These are phyloP conservation scores for Papilio demoleus DNA, from an alignment of 2,888 invertebrate genomes.

Conservation along the genomic window DNA sequence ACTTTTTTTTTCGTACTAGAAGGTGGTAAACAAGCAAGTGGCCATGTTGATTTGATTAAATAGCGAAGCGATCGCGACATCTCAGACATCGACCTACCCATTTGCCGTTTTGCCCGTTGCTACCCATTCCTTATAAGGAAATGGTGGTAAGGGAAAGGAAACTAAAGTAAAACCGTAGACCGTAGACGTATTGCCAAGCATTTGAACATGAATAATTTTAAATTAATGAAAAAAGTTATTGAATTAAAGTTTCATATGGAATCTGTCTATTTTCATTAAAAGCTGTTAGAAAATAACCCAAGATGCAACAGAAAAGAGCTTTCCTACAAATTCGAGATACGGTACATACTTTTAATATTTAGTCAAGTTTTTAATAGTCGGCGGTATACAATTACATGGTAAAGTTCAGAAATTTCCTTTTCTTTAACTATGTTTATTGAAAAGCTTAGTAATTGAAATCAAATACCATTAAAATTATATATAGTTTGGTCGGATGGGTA, in stretches of 20 bases:
- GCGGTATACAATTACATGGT: neutral
- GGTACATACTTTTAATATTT: slow-evolving; percentile 13
- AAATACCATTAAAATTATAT: neutral
- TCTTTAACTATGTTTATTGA: neutral
- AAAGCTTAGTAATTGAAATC: neutral
- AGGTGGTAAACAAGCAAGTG: no score
- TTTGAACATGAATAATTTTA: neutral
- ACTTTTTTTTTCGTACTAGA: no score
- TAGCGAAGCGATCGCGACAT: no score
- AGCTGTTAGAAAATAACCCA: slow-evolving; percentile 1
- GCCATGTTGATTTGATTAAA: no score
- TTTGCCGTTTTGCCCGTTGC: no score
- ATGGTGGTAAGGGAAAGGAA: no score
- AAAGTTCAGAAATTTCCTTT: neutral
- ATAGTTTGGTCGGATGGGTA: neutral
- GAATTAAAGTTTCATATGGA: neutral
- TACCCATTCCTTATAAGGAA: no score
- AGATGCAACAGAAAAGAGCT: slow-evolving; percentile 26
- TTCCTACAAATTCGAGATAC: slow-evolving; percentile 19
- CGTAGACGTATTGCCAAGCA: neutral
- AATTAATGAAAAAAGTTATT: neutral
- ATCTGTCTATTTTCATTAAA: slow-evolving; percentile 11
- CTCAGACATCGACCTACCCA: no score
- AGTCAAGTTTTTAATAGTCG: slow-evolving; percentile 20
- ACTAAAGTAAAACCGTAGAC: no score